A percentile compares a stretch with the other conserved stretches of the same genome.
Evolutionary conservation across 2,797 vertebrate species (phyloP).

Genomic region (Buceros bicornis): DNA sequence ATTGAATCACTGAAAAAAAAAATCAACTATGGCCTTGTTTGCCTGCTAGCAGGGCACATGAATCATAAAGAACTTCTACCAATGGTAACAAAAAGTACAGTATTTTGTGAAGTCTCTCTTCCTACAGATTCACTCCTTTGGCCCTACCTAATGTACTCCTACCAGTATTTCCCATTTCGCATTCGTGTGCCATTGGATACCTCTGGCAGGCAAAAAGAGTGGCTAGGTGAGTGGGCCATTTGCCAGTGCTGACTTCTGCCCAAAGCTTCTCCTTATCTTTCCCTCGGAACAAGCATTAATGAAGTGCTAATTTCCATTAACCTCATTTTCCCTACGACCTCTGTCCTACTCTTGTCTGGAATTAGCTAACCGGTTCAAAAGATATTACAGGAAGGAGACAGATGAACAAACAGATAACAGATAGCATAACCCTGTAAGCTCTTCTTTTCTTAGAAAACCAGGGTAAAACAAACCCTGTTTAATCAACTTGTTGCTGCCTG

Average conservation of each 20-base stretch:
- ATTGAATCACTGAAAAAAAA: not conserved
- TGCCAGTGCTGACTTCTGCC: not conserved
- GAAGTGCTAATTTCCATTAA: not conserved
- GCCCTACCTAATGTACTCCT: not conserved
- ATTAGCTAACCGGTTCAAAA: not conserved
- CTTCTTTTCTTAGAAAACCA: not conserved
- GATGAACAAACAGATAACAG: conserved; percentile 2
- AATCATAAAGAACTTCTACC: not conserved
- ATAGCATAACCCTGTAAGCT: not conserved
- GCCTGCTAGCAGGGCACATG: not conserved
- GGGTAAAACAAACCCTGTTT: not conserved
- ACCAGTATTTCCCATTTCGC: not conserved
- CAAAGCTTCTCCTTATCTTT: not conserved
- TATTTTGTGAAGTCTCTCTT: not conserved
- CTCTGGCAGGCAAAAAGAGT: not conserved
- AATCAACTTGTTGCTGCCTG: not conserved
- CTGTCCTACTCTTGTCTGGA: not conserved
- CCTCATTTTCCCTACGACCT: not conserved
- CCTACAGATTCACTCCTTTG: not conserved
- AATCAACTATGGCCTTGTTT: not conserved
- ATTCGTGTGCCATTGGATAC: not conserved
- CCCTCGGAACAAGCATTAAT: not conserved
- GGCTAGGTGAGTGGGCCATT: not conserved
- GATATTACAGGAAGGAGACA: not conserved
- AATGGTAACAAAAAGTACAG: not conserved